phyloP scores from a whole-genome alignment of 2,888 invertebrate genomes.

The Sialis lutaria region DNA sequence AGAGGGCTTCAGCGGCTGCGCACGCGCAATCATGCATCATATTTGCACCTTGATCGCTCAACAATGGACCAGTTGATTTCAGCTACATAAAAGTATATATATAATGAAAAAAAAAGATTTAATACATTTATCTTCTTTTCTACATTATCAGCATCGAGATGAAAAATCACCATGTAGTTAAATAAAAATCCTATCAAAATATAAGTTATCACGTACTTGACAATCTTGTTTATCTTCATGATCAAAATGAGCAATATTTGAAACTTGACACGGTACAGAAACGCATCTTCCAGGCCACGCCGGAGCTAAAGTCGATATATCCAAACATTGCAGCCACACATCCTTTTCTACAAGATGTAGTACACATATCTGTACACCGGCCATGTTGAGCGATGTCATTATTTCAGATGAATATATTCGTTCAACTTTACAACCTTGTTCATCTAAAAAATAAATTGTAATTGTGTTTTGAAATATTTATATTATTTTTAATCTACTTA shows the following conservation, averaged over 20 bases:
- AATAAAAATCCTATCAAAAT: too few species aligned
- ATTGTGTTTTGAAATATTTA: too few species aligned
- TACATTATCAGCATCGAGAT: too few species aligned
- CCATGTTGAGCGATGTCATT: constrained; percentile 61
- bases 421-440: constrained; percentile 9
- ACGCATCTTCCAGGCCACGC: constrained; percentile 34
- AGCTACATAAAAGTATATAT: too few species aligned
- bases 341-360: constrained; percentile 29
- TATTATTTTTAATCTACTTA: constrained; percentile 18
- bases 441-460: too few species aligned
- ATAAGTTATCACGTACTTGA: too few species aligned
- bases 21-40: constrained; percentile 24
- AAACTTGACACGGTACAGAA: constrained; percentile 18
- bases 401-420: constrained; percentile 17
- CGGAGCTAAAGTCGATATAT: constrained; percentile 32
- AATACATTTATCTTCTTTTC: too few species aligned
- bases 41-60: not conserved
- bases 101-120: too few species aligned
- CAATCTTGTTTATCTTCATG: too few species aligned
- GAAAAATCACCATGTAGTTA: too few species aligned
- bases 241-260: not conserved
- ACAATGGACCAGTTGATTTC: too few species aligned
- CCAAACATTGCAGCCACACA: constrained; percentile 32
- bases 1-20: constrained; percentile 28
- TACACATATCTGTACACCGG: constrained; percentile 57